Base-by-base conservation (phyloP, 2,113 vertebrate species). In the Dipodomys spectabilis region DNA sequence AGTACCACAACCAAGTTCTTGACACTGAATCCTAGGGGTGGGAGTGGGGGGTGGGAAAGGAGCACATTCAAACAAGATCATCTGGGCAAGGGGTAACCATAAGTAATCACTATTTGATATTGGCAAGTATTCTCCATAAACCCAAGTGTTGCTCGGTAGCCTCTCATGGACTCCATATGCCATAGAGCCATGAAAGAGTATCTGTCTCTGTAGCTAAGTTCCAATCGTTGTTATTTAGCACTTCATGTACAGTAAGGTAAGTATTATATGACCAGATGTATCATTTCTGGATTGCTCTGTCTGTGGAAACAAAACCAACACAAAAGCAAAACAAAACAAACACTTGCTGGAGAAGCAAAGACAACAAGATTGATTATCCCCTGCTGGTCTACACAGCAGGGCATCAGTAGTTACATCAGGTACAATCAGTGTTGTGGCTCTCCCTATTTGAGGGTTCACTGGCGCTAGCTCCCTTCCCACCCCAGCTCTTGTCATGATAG, bases 341-440 rank as follows among this genome's bases (percentile, higher is more conserved):
- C 18, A 32, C 19, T 49, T 44, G 10, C 49, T 49, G 22, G 12
- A 44, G 19, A 49, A 49, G n/a, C 27, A 60, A 83, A 27, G 4
- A 1, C 18, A 32, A 39, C 39, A 62, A 82, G 16, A 30, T 25
- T n/a, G 60, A 30, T 73, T 9, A 18, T 2, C 4, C 53, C 13
- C 11, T 25, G 13, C 22, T 22, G 1, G 99, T 99, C 0, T 96
- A 97, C 65, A 99, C 98, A 79, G 99, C 98, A 35, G 99, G 96
- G 13, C 98, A 98, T 39, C 98, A 97, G 23, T 98, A 99, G 98
- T 98, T 86, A 99, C 78, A 94, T 99, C 98, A 73, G 99, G 98
- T 82, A 98, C 98, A 1, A 99, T 98, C 62, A 99, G 97, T 86
- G 98, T 98, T 88, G 98, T 98, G 72, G 98, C 98, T 62, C 78